Conservation (phyloP, 2,113 vertebrate species). For the Procavia capensis region DNA sequence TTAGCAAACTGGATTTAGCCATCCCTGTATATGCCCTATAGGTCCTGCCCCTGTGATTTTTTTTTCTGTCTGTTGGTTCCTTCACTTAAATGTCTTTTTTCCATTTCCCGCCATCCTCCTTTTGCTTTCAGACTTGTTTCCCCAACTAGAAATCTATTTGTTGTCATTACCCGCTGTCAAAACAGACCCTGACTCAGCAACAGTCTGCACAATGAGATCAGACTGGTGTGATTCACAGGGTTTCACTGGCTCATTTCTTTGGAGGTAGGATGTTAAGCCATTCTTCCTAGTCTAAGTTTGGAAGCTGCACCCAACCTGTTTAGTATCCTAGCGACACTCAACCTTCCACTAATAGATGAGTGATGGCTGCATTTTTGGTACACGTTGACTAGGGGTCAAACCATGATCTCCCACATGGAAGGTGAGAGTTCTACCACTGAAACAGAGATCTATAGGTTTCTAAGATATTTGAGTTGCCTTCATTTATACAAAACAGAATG, state of each 20-base stretch:
- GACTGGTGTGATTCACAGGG: background rate
- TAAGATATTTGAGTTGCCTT: background rate
- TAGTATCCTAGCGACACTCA: background rate
- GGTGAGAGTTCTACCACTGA: background rate
- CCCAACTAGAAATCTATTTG: background rate
- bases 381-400: background rate
- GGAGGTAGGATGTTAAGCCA: background rate
- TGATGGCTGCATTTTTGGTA: no score
- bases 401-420: background rate
- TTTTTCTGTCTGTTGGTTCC: background rate
- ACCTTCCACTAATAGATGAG: background rate
- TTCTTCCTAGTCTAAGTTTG: background rate
- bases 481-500: background rate
- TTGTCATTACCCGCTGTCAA: background rate
- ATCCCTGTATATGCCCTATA: background rate
- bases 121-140: background rate
- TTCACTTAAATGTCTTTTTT: background rate
- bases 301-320: background rate
- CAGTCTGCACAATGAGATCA: background rate
- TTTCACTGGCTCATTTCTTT: background rate
- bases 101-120: background rate
- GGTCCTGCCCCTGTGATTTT: background rate
- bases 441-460: background rate
- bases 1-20: background rate
- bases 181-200: background rate